Evolutionary conservation across 2,797 vertebrate genomes (phyloP), one percentile per base, ranked within the genome.

Genomic region (Gambelia wislizenii): DNA sequence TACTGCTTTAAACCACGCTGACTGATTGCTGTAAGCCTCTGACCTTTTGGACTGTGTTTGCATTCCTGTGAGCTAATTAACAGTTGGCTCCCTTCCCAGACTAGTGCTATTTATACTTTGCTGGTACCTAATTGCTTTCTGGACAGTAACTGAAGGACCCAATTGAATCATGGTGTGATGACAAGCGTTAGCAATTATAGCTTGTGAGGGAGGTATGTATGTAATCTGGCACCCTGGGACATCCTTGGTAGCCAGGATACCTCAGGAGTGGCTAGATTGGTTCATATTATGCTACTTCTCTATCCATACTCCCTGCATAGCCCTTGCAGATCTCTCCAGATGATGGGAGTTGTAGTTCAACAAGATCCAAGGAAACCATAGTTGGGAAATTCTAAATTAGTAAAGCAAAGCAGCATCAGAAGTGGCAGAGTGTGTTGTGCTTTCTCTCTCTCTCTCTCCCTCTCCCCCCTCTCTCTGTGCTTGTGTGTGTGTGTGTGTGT

Each of bases 361-460:
- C 27, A 13, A 33, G 2, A 67, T 10, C 64, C 12, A 67, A 67
- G 64, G 64, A 67, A 59, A 59, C 56, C 18, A 20, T 20, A 59
- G 18, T 59, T 59, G 56, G 4, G 56, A 59, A 67, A 30, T 33
- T 33, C 64, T 3, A 67, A 67, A 67, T 67, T 33, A 67, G 64
- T 0, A 67, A 94, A 88, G 84, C 9, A 70, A 81, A 64, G 20
- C 91, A 93, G 93, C 88, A 75, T 1, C 52, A 89, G 75, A 91
- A 89, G 49, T 93, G 64, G 39, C 92, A 94, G 83, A 90, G 67
- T 36, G 18, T 14, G 47, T 14, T 39, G n/a, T 54, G 14, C 44
- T 76, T 30, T 67, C 64, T 67, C 30, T 12, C 27, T 67, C 18
- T 59, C 18, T 59, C 18, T 20, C 56, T 56, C 47, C 47, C 47